Percentiles rank a stretch among this genome's conserved stretches.
These are phyloP conservation scores for Yponomeuta evonymella DNA, from an alignment of 2,888 invertebrate species.

Conservation along the genomic window DNA sequence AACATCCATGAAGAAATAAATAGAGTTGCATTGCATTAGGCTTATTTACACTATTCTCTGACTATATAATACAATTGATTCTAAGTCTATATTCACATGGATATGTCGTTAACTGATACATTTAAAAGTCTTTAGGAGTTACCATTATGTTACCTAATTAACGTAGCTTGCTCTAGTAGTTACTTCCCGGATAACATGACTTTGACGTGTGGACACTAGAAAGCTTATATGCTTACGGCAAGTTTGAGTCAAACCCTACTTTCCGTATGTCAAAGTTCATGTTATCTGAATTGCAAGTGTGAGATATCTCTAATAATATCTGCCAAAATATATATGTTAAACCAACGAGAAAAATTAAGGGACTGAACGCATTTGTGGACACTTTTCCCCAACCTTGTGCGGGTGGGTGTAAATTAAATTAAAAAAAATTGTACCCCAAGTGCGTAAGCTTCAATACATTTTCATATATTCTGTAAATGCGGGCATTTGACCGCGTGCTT, in stretches of 20 bases:
- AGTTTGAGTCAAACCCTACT: too few relatives aligned
- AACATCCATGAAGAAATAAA: conserved; percentile 32
- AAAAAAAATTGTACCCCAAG: too few relatives aligned
- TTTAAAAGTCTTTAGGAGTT: conserved; percentile 45
- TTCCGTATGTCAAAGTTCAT: too few relatives aligned
- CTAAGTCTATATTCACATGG: conserved; percentile 68
- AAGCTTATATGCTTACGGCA: not conserved
- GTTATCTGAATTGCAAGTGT: too few relatives aligned
- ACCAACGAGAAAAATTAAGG: not conserved
- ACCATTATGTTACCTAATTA: not conserved
- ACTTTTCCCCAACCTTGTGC: too few relatives aligned
- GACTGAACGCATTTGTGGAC: too few relatives aligned
- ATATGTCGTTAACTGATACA: conserved; percentile 62
- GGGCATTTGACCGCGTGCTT: too few relatives aligned
- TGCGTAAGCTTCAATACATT: too few relatives aligned
- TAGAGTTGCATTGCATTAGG: conserved; percentile 19
- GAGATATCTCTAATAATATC: too few relatives aligned
- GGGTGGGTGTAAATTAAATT: too few relatives aligned
- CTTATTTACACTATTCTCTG: conserved; percentile 60
- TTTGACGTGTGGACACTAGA: not conserved
- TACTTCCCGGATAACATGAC: not conserved
- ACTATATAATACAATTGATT: conserved; percentile 61
- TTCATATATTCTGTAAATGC: too few relatives aligned
- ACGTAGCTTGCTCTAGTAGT: conserved; percentile 1
- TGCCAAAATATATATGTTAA: too few relatives aligned